Evolutionary conservation across 2,113 vertebrate genomes (phyloP).

Genomic region (Rhinoderma darwinii): DNA sequence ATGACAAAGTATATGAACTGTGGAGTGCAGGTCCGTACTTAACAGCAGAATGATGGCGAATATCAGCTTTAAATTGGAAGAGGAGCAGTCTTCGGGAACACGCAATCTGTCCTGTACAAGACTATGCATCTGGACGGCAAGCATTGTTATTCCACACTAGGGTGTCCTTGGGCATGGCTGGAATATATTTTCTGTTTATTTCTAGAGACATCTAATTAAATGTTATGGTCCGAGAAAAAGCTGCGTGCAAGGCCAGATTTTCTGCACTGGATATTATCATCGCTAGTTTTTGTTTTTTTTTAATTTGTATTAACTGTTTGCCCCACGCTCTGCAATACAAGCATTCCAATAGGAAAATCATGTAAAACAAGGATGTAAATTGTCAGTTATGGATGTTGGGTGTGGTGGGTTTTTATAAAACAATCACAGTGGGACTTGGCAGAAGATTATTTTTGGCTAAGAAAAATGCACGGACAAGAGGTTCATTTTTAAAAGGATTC

Average conservation of each 20-base stretch:
- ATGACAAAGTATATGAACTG: constrained; percentile 55
- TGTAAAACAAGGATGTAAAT: constrained; percentile 1
- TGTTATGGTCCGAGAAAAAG: constrained; percentile 59
- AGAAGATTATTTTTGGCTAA: too few relatives aligned
- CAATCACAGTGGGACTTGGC: too few relatives aligned
- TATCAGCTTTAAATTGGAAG: constrained; percentile 67
- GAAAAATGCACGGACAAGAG: background rate
- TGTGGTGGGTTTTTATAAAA: background rate
- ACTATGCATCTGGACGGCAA: constrained; percentile 66
- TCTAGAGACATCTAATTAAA: constrained; percentile 60
- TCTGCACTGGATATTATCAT: constrained; percentile 37
- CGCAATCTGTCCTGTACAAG: constrained; percentile 66
- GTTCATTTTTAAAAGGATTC: background rate
- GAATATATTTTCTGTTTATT: constrained; percentile 60
- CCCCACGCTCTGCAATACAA: constrained; percentile 1
- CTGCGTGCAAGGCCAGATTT: constrained; percentile 48
- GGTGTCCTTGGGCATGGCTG: constrained; percentile 62
- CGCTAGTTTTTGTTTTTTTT: background rate
- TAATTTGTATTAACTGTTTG: constrained; percentile 52
- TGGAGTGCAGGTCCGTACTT: constrained; percentile 61
- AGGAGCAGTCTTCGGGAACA: constrained; percentile 65
- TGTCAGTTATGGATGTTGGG: background rate
- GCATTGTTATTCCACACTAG: constrained; percentile 47
- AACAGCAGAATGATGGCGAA: constrained; percentile 61
- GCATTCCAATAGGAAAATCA: background rate